Percentiles rank a stretch among this genome's conserved stretches.
Conservation (phyloP, 2,888 invertebrate genomes). For the Monochamus alternatus region DNA sequence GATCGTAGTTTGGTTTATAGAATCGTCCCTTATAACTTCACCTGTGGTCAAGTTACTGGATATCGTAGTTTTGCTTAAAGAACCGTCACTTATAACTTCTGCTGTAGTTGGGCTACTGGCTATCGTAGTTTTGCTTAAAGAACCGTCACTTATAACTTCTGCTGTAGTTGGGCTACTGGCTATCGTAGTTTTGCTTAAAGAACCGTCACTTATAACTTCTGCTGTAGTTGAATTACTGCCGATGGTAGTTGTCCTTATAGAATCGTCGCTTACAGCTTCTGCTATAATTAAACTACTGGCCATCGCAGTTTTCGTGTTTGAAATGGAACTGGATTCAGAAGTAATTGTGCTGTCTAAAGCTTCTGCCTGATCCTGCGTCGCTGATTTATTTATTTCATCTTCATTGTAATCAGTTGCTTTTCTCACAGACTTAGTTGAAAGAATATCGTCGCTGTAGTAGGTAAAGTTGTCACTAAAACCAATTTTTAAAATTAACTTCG, state of each 20-base stretch:
- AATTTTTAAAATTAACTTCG: neutral
- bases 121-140: neutral
- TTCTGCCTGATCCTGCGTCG: neutral
- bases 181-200: neutral
- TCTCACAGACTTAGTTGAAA: neutral
- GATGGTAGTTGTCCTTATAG: neutral
- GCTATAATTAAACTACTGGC: too few species aligned
- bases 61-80: neutral
- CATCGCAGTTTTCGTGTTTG: neutral
- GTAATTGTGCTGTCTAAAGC: neutral
- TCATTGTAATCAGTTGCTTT: neutral
- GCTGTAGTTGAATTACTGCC: neutral
- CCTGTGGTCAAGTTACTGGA: neutral
- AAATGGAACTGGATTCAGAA: too few species aligned
- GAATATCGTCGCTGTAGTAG: neutral
- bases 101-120: neutral
- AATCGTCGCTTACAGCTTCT: neutral
- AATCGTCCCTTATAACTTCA: neutral
- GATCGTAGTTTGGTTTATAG: constrained; percentile 34
- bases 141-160: neutral
- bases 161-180: neutral
- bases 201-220: neutral
- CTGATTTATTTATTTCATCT: neutral
- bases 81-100: neutral
- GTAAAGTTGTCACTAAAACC: neutral